Conservation (phyloP, 2,113 vertebrate species). For the Percopsis transmontana region DNA sequence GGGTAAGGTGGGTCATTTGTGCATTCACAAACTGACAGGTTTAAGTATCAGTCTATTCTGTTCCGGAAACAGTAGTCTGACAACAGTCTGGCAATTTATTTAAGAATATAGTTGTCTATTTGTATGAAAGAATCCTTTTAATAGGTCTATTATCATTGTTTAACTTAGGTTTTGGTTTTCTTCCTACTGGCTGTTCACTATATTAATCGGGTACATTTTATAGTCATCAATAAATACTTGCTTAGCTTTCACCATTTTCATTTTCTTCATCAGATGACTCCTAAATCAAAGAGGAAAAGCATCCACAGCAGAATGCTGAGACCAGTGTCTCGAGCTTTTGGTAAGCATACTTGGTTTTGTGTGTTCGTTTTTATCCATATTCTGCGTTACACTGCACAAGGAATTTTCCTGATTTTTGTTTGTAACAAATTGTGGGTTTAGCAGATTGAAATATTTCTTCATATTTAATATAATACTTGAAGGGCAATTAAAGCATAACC, state of each 20-base stretch:
- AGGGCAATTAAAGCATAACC: neutral
- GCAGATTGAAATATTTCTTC: too few relatives aligned
- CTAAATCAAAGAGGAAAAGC: conserved; percentile 97
- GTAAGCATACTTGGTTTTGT: conserved; percentile 66
- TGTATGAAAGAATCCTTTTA: too few relatives aligned
- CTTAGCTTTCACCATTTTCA: neutral
- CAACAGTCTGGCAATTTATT: too few relatives aligned
- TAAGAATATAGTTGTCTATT: too few relatives aligned
- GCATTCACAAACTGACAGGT: neutral
- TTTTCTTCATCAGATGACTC: conserved; percentile 86
- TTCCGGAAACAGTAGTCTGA: neutral
- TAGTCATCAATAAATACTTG: too few relatives aligned
- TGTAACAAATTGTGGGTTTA: too few relatives aligned
- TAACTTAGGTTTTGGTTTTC: too few relatives aligned
- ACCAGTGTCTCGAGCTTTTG: conserved; percentile 95
- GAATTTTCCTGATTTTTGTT: conserved; percentile 2
- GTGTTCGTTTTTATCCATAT: neutral
- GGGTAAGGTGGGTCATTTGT: neutral
- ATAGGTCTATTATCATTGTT: too few relatives aligned
- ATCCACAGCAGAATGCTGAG: conserved; percentile 97
- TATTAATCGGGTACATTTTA: too few relatives aligned
- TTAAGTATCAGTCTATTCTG: neutral
- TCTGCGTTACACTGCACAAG: neutral
- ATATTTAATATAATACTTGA: too few relatives aligned
- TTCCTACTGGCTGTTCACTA: too few relatives aligned